Evolutionary conservation across 2,888 invertebrate genomes (phyloP).

Genomic region (Nomada ruficornis): DNA sequence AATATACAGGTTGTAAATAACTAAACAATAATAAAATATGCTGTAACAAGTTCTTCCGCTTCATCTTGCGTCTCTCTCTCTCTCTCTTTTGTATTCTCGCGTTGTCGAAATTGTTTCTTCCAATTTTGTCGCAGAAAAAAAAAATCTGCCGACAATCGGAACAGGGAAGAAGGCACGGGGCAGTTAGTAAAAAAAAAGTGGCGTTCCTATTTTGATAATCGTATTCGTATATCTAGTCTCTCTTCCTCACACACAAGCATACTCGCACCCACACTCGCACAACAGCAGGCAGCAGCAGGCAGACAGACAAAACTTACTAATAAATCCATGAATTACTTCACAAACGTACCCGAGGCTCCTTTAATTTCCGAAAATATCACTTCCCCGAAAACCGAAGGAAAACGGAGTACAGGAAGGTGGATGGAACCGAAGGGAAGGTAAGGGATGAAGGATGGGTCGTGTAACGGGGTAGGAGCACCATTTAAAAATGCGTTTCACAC

Average conservation of each 20-base stretch:
- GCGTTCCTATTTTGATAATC: constrained; percentile 49
- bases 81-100: constrained; percentile 35
- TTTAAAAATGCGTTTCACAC: constrained; percentile 49
- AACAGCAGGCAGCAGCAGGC: no score
- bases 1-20: constrained; percentile 84
- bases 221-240: constrained; percentile 25
- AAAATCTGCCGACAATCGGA: constrained; percentile 56
- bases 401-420: not conserved
- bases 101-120: constrained; percentile 45
- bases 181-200: constrained; percentile 64
- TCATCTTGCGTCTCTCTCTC: constrained; percentile 56
- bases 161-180: constrained; percentile 79
- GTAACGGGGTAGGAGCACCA: constrained; percentile 64
- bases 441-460: not conserved
- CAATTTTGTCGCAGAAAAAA: constrained; percentile 27
- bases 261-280: not conserved
- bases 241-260: not conserved
- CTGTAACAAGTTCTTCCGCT: constrained; percentile 80
- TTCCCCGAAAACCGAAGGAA: constrained; percentile 17
- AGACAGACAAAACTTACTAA: not conserved
- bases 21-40: constrained; percentile 84
- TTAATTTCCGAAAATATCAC: constrained; percentile 16
- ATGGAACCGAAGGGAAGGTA: not conserved
- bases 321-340: constrained; percentile 24
- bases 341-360: constrained; percentile 11